Conservation (phyloP, 2,888 invertebrate genomes). For the Augiades crinisus region DNA sequence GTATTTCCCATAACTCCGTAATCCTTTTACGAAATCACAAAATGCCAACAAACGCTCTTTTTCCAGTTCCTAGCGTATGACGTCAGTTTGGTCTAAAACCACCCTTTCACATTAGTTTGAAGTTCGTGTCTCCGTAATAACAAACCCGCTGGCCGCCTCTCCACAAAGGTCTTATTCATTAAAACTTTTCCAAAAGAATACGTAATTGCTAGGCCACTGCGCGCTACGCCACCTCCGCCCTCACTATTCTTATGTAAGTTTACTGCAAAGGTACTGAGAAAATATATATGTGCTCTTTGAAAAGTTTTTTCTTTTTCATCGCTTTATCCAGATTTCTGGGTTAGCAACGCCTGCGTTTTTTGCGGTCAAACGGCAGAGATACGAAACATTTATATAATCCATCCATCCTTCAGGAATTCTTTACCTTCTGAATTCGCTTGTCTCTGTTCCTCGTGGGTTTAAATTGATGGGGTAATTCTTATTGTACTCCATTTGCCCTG, state of each 20-base stretch:
- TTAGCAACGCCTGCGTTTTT: not conserved
- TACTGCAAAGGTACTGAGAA: constrained; percentile 7
- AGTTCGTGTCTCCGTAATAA: constrained; percentile 15
- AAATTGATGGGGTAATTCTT: no score
- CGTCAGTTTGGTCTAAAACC: not conserved
- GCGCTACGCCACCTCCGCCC: constrained; percentile 14
- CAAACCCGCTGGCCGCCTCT: constrained; percentile 15
- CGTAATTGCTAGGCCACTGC: constrained; percentile 20
- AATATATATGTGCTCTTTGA: constrained; percentile 19
- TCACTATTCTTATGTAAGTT: constrained; percentile 20
- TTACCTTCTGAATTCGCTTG: no score
- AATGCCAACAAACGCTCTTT: no score
- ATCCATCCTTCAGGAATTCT: no score
- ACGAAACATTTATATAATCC: no score
- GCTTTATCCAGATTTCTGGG: not conserved
- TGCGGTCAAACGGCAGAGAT: no score
- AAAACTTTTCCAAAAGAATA: constrained; percentile 26
- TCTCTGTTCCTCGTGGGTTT: no score
- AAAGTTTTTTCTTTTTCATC: not conserved
- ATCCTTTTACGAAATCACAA: no score
- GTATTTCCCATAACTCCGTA: no score
- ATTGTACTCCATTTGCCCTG: no score
- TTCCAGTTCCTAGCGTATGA: no score
- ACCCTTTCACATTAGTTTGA: constrained; percentile 2
- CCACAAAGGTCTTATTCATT: constrained; percentile 26